These are phyloP conservation scores for Peromyscus eremicus DNA, from an alignment of 2,797 vertebrate genomes.

Conservation along the genomic window DNA sequence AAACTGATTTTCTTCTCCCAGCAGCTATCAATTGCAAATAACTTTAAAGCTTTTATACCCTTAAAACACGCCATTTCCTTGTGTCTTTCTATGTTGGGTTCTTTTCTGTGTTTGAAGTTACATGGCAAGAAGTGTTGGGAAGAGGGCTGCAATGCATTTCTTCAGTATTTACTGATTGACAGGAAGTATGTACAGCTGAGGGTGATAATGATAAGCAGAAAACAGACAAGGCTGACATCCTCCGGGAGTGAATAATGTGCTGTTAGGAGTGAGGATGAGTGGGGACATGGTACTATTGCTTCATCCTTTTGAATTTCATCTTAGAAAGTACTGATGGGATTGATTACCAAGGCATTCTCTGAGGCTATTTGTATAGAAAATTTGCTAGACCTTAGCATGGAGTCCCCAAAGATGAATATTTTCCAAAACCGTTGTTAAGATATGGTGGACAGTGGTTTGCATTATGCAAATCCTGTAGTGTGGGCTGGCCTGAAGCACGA, in stretches of 20 bases:
- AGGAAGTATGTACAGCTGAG: not conserved
- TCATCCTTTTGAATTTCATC: not conserved
- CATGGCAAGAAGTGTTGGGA: not conserved
- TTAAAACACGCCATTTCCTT: not conserved
- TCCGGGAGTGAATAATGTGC: fast-evolving
- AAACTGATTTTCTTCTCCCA: not conserved
- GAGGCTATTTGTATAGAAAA: not conserved
- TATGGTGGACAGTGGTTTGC: not conserved
- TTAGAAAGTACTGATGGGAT: not conserved
- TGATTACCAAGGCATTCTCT: not conserved
- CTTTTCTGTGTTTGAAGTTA: not conserved
- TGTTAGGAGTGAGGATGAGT: not conserved
- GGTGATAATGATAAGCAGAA: not conserved
- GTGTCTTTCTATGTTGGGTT: not conserved
- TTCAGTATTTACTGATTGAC: not conserved
- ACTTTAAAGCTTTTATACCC: not conserved
- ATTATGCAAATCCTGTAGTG: not conserved
- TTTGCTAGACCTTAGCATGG: not conserved
- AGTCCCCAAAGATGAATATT: not conserved
- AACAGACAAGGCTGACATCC: fast-evolving
- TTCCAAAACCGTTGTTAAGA: not conserved
- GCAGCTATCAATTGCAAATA: not conserved
- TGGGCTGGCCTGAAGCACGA: not conserved
- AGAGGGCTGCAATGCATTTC: too few species aligned
- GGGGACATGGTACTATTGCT: too few species aligned